These are phyloP conservation scores for Neodiprion pinetum DNA, from an alignment of 1,140 invertebrate species.

Conservation along the genomic window DNA sequence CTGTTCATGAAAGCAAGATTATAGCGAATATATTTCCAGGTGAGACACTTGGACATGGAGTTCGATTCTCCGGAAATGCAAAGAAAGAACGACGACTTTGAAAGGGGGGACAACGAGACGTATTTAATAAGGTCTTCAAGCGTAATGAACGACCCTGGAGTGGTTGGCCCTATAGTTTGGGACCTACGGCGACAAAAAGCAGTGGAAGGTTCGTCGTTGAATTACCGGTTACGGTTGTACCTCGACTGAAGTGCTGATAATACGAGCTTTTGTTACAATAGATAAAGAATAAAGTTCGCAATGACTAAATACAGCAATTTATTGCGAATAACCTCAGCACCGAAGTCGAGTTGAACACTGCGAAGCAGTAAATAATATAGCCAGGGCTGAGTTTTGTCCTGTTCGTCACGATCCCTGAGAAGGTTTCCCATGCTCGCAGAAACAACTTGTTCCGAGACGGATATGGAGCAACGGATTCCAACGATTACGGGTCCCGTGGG, in stretches of 20 bases:
- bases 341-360: neutral
- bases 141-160: constrained; percentile 74
- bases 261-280: too few relatives aligned
- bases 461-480: constrained; percentile 47
- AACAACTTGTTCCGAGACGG: constrained; percentile 32
- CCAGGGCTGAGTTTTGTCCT: neutral
- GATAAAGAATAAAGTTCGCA: too few relatives aligned
- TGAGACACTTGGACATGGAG: constrained; percentile 51
- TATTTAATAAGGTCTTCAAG: constrained; percentile 51
- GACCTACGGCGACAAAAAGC: constrained; percentile 66
- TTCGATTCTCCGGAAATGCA: constrained; percentile 48
- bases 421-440: constrained; percentile 27
- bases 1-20: too few relatives aligned
- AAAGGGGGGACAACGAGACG: constrained; percentile 34
- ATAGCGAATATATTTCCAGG: constrained; percentile 29
- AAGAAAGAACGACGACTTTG: constrained; percentile 22
- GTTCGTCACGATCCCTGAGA: constrained; percentile 14
- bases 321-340: neutral
- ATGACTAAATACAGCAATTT: too few relatives aligned
- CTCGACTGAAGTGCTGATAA: too few relatives aligned
- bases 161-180: constrained; percentile 84
- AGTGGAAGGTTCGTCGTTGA: constrained; percentile 41
- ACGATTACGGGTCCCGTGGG: constrained; percentile 55
- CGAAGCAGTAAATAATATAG: neutral
- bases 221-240: neutral